Percentiles rank a stretch among this genome's conserved stretches.
Evolutionary conservation across 2,797 vertebrate genomes (phyloP).

Genomic region (Amblyraja radiata): DNA sequence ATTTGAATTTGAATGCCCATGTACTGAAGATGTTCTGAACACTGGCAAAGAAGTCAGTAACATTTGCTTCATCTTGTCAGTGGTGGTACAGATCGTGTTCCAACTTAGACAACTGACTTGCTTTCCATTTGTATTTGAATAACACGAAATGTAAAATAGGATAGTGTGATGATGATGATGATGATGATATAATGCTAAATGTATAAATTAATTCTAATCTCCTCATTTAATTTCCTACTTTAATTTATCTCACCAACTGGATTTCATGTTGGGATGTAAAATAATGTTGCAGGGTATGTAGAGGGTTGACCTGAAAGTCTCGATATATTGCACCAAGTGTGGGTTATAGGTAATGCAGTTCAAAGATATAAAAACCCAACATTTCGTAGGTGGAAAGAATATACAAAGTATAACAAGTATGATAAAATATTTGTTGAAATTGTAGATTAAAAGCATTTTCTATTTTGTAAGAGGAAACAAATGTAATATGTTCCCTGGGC

Average conservation of each 20-base stretch:
- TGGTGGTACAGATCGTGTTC: neutral
- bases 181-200: neutral
- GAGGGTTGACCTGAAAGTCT: neutral
- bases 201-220: neutral
- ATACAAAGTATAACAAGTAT: neutral
- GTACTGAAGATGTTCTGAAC: neutral
- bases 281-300: neutral
- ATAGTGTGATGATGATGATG: neutral
- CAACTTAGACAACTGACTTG: neutral
- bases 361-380: neutral
- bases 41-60: neutral
- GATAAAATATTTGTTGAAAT: neutral
- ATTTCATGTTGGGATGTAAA: constrained; percentile 7
- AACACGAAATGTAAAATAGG: neutral
- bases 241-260: neutral
- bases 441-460: neutral
- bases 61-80: neutral
- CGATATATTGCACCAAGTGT: neutral
- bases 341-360: neutral
- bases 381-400: neutral
- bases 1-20: neutral
- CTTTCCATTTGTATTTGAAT: neutral
- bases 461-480: neutral
- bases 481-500: neutral
- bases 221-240: neutral